These are phyloP conservation scores for Drosophila subobscura DNA, from an alignment of 1,140 invertebrate species.

Conservation along the genomic window DNA sequence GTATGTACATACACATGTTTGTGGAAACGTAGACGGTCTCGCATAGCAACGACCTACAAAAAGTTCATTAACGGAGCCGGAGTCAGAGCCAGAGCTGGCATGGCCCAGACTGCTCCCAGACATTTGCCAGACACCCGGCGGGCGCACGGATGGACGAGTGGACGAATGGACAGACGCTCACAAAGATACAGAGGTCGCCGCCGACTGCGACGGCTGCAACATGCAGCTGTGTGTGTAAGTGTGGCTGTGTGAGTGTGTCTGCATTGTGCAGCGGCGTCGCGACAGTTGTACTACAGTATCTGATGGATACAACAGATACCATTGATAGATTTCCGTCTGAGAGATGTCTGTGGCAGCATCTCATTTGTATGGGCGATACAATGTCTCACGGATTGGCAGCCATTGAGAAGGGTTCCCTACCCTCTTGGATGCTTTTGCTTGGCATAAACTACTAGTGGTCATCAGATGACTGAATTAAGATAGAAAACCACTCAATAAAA, in stretches of 20 bases:
- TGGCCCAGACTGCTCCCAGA: slow-evolving; percentile 83
- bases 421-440: too few relatives aligned
- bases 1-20: slow-evolving; percentile 2
- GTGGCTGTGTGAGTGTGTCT: slow-evolving; percentile 23
- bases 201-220: slow-evolving; percentile 47
- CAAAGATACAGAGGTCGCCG: slow-evolving; percentile 48
- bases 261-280: slow-evolving; percentile 50
- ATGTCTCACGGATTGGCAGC: too few relatives aligned
- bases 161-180: slow-evolving; percentile 21
- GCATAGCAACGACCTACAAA: slow-evolving; percentile 84
- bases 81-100: slow-evolving; percentile 64
- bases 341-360: slow-evolving; percentile 3
- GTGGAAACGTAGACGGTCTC: slow-evolving; percentile 22
- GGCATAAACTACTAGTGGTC: too few relatives aligned
- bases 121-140: slow-evolving; percentile 72
- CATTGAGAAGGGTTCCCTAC: too few relatives aligned
- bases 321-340: slow-evolving; percentile 33
- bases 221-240: slow-evolving; percentile 36
- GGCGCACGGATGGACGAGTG: slow-evolving; percentile 42
- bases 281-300: slow-evolving; percentile 62
- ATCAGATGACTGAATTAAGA: too few relatives aligned
- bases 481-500: too few relatives aligned
- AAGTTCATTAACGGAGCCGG: slow-evolving; percentile 82
- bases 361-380: too few relatives aligned
- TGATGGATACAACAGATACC: slow-evolving; percentile 44